phyloP scores from a whole-genome alignment of 2,797 vertebrate species.

The Neosilurus hyrtlii region DNA sequence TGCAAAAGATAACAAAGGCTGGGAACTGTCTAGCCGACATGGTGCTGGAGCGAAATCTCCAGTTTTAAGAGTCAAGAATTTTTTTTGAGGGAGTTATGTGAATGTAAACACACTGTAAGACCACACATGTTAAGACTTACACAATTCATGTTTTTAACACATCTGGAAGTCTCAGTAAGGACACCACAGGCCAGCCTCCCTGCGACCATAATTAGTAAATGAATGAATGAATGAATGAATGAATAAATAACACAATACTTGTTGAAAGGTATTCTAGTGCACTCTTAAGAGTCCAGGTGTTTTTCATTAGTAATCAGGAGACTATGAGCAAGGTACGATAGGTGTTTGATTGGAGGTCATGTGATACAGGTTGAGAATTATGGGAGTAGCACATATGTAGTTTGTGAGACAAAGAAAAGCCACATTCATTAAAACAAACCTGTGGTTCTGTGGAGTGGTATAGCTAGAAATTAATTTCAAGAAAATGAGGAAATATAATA shows the following conservation, averaged over 20 bases:
- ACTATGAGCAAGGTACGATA: background rate
- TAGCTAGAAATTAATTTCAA: constrained; percentile 2
- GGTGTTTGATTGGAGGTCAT: background rate
- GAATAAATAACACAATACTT: no score
- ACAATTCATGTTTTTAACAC: no score
- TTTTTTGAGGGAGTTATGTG: no score
- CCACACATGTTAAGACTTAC: no score
- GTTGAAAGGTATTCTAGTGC: no score
- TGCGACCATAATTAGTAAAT: no score
- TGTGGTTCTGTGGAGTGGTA: background rate
- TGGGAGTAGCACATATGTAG: background rate
- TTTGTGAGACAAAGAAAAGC: background rate
- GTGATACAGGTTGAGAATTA: background rate
- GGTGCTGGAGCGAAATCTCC: background rate
- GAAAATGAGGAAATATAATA: background rate
- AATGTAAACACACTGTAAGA: background rate
- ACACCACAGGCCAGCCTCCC: no score
- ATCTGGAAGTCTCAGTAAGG: no score
- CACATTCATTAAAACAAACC: background rate
- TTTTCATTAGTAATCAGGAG: background rate
- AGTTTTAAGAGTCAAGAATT: background rate
- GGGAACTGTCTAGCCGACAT: background rate
- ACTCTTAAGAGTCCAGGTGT: background rate
- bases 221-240: no score
- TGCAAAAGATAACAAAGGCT: background rate